Evolutionary conservation across 2,888 invertebrate species (phyloP).

Genomic region (Oligia fasciuncula): DNA sequence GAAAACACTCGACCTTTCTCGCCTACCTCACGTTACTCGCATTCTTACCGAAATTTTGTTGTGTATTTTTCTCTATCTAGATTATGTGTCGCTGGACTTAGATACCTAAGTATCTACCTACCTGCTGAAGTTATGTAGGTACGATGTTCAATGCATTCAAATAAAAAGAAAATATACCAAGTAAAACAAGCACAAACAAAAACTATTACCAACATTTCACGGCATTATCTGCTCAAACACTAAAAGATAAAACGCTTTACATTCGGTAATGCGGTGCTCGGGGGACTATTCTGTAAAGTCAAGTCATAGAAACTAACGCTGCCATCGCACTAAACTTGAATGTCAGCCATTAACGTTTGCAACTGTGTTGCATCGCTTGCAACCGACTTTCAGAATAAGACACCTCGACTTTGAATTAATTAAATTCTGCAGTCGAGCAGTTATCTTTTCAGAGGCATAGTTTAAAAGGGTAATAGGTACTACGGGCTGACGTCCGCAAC

Average conservation of each 20-base stretch:
- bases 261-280: slow-evolving; percentile 52
- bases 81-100: neutral
- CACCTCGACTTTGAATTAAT: slow-evolving; percentile 41
- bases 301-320: slow-evolving; percentile 57
- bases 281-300: slow-evolving; percentile 46
- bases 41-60: neutral
- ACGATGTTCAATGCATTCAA: neutral
- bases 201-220: slow-evolving; percentile 11
- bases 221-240: slow-evolving; percentile 23
- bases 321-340: slow-evolving; percentile 53
- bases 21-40: neutral
- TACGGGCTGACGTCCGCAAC: too few species aligned
- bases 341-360: slow-evolving; percentile 56
- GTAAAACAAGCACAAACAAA: slow-evolving; percentile 22
- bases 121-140: neutral
- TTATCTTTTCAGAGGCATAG: slow-evolving; percentile 5
- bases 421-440: slow-evolving; percentile 22
- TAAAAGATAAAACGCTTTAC: slow-evolving; percentile 58
- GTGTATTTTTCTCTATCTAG: neutral
- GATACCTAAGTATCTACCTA: neutral
- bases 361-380: slow-evolving; percentile 55
- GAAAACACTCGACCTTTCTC: neutral
- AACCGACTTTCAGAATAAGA: slow-evolving; percentile 31
- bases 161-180: neutral
- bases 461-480: neutral